phyloP scores from a whole-genome alignment of 2,113 vertebrate species.

The Gavialis gangeticus region DNA sequence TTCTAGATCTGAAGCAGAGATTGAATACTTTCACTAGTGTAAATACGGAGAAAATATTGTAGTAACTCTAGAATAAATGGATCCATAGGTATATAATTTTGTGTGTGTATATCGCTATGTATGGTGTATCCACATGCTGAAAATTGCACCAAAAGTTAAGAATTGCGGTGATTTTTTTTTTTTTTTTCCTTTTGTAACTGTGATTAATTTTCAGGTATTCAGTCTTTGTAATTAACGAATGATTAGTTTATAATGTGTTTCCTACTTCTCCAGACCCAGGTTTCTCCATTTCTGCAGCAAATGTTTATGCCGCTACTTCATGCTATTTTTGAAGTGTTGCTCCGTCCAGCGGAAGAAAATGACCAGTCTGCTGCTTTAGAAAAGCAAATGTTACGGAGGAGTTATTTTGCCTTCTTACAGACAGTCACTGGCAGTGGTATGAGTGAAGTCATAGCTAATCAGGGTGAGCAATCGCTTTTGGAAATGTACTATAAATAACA shows the following conservation, averaged over 20 bases:
- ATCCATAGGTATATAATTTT: not conserved
- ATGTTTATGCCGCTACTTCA: slow-evolving; percentile 97
- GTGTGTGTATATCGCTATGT: no score
- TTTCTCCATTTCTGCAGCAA: slow-evolving; percentile 97
- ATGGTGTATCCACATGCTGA: not conserved
- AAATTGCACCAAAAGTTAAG: not conserved
- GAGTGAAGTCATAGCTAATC: slow-evolving; percentile 96
- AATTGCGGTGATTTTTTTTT: not conserved
- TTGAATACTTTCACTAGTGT: not conserved
- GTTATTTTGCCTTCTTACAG: slow-evolving; percentile 97
- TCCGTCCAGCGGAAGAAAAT: slow-evolving; percentile 95
- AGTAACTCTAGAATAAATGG: not conserved
- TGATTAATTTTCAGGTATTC: not conserved
- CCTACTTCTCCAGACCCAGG: slow-evolving; percentile 85
- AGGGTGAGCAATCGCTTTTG: slow-evolving; percentile 83
- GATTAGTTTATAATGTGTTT: not conserved
- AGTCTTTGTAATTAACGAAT: not conserved
- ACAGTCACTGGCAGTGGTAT: slow-evolving; percentile 93
- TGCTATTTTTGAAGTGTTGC: slow-evolving; percentile 94
- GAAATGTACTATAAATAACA: not conserved
- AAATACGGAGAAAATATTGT: not conserved
- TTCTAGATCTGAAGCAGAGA: not conserved
- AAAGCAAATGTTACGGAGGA: slow-evolving; percentile 95
- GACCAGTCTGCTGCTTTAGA: slow-evolving; percentile 97
- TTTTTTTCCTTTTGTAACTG: not conserved